phyloP scores from a whole-genome alignment of 2,797 vertebrate genomes.

The Anabas testudineus region DNA sequence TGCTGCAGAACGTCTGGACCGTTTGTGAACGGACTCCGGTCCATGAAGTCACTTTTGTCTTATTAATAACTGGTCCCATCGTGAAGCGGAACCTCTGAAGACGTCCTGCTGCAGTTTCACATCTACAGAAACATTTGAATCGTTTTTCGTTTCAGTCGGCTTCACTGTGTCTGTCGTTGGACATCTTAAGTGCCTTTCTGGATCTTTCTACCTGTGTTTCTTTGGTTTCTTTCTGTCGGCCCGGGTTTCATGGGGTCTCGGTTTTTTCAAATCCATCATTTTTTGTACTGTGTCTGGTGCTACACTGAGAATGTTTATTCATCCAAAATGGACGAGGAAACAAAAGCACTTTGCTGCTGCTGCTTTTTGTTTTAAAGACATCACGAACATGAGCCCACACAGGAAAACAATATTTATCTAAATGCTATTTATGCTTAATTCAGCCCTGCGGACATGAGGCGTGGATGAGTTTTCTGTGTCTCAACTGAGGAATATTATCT shows the following conservation, averaged over 20 bases:
- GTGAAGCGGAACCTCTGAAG: too few species aligned
- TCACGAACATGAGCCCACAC: slow-evolving; percentile 12
- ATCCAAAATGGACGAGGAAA: slow-evolving; percentile 45
- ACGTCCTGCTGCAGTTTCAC: too few species aligned
- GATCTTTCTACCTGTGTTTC: slow-evolving; percentile 65
- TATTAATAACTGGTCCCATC: too few species aligned
- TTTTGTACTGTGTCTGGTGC: slow-evolving; percentile 80
- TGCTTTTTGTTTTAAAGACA: slow-evolving; percentile 54
- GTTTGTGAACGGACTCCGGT: too few species aligned
- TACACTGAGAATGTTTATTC: slow-evolving; percentile 71
- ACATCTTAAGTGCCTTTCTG: slow-evolving; percentile 78
- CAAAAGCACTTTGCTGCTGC: slow-evolving; percentile 51
- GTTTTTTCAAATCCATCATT: slow-evolving; percentile 48
- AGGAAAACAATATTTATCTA: slow-evolving; percentile 21
- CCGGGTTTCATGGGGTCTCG: slow-evolving; percentile 19
- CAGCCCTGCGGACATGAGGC: slow-evolving; percentile 3
- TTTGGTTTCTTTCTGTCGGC: not conserved
- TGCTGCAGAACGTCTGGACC: too few species aligned
- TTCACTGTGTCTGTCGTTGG: slow-evolving; percentile 48
- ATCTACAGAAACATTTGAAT: slow-evolving; percentile 17
- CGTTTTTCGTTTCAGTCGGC: slow-evolving; percentile 49
- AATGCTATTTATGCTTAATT: too few species aligned
- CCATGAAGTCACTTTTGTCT: too few species aligned
- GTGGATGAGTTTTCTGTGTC: slow-evolving; percentile 45
- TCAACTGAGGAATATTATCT: slow-evolving; percentile 40